Evolutionary conservation across 2,888 invertebrate species (phyloP), one percentile per base, ranked within the genome.

Genomic region (Dynastes maya): DNA sequence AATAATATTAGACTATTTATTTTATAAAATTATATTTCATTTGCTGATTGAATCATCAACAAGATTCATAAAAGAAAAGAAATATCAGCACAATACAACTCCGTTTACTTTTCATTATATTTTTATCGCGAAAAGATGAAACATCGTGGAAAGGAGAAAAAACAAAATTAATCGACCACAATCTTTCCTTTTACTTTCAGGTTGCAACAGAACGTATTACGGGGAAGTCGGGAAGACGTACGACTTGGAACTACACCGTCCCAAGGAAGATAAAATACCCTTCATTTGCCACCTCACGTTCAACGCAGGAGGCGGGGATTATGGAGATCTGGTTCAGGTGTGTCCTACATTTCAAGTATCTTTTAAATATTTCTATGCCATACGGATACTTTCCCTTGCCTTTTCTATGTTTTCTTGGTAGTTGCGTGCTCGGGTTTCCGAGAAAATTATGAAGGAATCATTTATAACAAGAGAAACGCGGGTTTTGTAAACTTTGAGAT

Each of bases 151-250:
- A n/a, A 55, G 16, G 45, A 45, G 13, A 37, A 22, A 37, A 37
- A 16, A 40, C 65, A 65, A 65, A 65, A 65, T 40, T 65, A 65
- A 65, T 65, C 13, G 40, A 65, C 40, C 45, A 45, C 32, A 45
- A 45, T 45, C 11, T 45, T 16, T 16, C 45, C n/a, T 45, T 74
- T 67, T 53, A 91, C 87, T 91, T 89, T 65, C 92, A 96, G 96
- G 94, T 71, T 97, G 97, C 90, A 97, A 97, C 90, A 93, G 94
- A 86, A 97, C 97, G 3, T 97, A 97, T 89, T 96, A 95, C 84
- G 97, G 97, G 1, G 95, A 97, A 86, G 93, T 96, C 76, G 97
- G 96, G 5, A 93, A 94, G 84, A 96, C 96, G 0, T 97, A 97
- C 88, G 94, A 95, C 84, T 86, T 97, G 89, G 96, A 96, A 86